Conservation (phyloP, 2,797 vertebrate species). For the Brachyrhaphis roseni region DNA sequence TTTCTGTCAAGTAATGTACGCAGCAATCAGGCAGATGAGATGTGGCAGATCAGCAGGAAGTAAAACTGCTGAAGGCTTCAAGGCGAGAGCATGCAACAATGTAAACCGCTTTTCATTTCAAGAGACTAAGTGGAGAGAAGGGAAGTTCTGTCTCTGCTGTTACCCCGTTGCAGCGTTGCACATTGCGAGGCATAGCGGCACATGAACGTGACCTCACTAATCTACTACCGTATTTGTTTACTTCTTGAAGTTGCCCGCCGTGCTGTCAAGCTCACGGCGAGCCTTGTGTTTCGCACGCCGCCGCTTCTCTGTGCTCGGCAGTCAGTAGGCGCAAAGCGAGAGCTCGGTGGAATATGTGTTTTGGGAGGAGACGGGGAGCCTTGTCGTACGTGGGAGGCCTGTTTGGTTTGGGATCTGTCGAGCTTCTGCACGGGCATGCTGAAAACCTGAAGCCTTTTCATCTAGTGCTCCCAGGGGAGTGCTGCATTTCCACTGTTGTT, state of each 20-base stretch:
- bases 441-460: conserved; percentile 61
- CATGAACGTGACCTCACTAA: conserved; percentile 26
- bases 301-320: conserved; percentile 45
- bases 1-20: conserved; percentile 31
- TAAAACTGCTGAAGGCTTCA: conserved; percentile 10
- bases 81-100: conserved; percentile 12
- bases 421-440: conserved; percentile 64
- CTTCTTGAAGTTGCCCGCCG: conserved; percentile 56
- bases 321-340: conserved; percentile 59
- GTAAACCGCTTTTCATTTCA: conserved; percentile 2
- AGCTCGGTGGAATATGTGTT: conserved; percentile 54
- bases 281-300: conserved; percentile 62
- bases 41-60: conserved; percentile 33
- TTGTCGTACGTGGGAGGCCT: conserved; percentile 70
- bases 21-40: conserved; percentile 33
- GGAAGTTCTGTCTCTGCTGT: not conserved
- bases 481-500: conserved; percentile 53
- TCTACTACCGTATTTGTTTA: conserved; percentile 70
- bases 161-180: conserved; percentile 12
- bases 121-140: conserved; percentile 13
- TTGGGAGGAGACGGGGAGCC: conserved; percentile 41
- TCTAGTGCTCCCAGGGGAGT: conserved; percentile 57
- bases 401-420: conserved; percentile 69
- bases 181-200: conserved; percentile 6
- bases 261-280: conserved; percentile 56